Evolutionary conservation across 92 coral and sea anemone species (phyloP), one percentile per base, ranked within the genome.

Genomic region (Ricordea florida): DNA sequence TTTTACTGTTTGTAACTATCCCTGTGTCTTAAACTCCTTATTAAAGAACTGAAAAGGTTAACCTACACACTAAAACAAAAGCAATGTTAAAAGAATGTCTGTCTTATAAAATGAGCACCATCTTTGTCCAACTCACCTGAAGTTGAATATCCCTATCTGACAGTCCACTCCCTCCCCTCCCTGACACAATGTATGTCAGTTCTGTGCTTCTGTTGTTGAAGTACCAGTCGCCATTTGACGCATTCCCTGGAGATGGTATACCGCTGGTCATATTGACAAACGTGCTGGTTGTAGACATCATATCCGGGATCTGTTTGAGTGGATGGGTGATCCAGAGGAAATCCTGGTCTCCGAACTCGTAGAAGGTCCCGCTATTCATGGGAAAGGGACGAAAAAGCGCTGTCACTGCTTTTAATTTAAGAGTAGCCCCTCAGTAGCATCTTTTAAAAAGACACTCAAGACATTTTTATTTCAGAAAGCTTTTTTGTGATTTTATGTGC

Each of bases 171-270:
- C 55, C 62, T 31, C 67, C 52, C 23, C 68, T 66, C 22, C 98
- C 98, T 17, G 71, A 89, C 57, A 93, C 94, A n/a, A 93, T 66
- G 72, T 89, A 93, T 22, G 89, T 93, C 57, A 93, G 49, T 27
- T 55, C 48, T 22, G 69, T 85, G 46, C 88, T 73, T 34, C 6
- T 41, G 47, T 85, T 86, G 34, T 72, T 72, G 79, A 55, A 89
- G 47, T 35, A 84, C 98, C 98, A 93, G 76, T 85, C 94, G 9
- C 98, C 94, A 52, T 74, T 84, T 31, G 93, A 85, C 55, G 78
- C 85, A 82, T 75, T 67, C 74, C 49, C 79, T 32, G 85, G 76
- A 43, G 48, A 69, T 21, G 96, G 98, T 46, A 78, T 31, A 46
- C 76, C 61, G 65, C 77, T 87, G 64, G 92, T 70, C 84, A 82